These are phyloP conservation scores for Bos indicus DNA, from an alignment of 2,113 vertebrate genomes.

Conservation along the genomic window DNA sequence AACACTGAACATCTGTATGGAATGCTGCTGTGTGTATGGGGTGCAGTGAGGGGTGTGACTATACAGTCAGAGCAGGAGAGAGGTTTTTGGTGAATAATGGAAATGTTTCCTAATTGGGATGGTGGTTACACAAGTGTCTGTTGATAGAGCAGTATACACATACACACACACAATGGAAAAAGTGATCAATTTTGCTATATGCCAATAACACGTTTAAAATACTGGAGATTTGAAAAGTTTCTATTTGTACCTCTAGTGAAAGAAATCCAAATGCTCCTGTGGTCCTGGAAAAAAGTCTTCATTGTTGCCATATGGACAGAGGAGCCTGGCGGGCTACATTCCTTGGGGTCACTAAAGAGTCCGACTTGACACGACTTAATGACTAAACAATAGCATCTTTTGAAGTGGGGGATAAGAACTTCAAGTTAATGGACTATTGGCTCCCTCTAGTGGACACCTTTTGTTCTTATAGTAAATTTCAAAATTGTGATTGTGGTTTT, in stretches of 20 bases:
- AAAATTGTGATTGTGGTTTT: background rate
- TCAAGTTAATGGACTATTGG: background rate
- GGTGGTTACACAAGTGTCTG: background rate
- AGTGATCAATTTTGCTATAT: background rate
- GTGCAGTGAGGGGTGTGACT: background rate
- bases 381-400: background rate
- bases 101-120: background rate
- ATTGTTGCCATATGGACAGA: background rate
- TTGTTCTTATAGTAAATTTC: background rate
- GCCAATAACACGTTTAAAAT: background rate
- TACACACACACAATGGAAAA: background rate
- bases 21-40: background rate
- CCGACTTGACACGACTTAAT: background rate
- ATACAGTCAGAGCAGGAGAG: background rate
- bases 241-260: background rate
- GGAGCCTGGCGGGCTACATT: background rate
- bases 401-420: background rate
- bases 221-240: background rate
- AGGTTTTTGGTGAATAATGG: background rate
- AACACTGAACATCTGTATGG: background rate
- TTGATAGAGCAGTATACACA: background rate
- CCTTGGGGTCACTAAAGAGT: background rate
- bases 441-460: constrained; percentile 62
- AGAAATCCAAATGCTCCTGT: background rate
- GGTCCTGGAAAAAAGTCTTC: background rate